phyloP scores from a whole-genome alignment of 1,140 invertebrate species.

The Chironomus striatipennis region DNA sequence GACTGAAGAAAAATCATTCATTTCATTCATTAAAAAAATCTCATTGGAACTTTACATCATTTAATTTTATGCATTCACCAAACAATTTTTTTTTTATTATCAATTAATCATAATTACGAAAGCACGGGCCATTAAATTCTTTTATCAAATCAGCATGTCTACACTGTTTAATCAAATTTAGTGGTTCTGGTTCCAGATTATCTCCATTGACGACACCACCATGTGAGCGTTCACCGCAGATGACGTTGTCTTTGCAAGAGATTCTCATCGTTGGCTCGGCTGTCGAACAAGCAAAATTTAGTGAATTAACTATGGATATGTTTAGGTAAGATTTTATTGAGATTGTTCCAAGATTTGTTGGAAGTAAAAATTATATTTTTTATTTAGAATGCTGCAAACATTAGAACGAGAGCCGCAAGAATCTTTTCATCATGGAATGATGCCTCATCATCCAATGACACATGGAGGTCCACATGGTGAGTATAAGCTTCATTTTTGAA shows the following conservation, averaged over 20 bases:
- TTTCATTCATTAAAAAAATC: background rate
- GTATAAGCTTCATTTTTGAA: background rate
- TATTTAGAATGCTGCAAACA: conserved; percentile 88
- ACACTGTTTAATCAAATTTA: conserved; percentile 37
- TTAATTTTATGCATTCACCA: too few relatives aligned
- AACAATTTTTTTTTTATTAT: conserved; percentile 9
- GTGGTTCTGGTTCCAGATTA: conserved; percentile 53
- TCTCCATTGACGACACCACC: conserved; percentile 78
- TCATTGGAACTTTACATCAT: background rate
- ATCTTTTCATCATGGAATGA: conserved; percentile 48
- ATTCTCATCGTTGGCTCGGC: conserved; percentile 91
- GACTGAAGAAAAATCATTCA: background rate
- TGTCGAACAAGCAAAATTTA: conserved; percentile 94
- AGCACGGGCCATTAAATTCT: conserved; percentile 38
- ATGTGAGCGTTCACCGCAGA: conserved; percentile 73
- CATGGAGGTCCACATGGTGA: conserved; percentile 53
- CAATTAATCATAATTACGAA: conserved; percentile 30
- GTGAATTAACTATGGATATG: conserved; percentile 96
- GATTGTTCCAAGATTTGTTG: background rate
- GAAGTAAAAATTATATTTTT: too few relatives aligned
- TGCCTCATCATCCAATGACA: conserved; percentile 32
- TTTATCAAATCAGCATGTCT: conserved; percentile 36
- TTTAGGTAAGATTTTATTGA: conserved; percentile 46
- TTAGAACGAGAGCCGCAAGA: conserved; percentile 85
- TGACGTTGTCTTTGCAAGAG: conserved; percentile 85